Evolutionary conservation across 1,140 invertebrate genomes (phyloP).

Genomic region (Melanaphis sacchari): DNA sequence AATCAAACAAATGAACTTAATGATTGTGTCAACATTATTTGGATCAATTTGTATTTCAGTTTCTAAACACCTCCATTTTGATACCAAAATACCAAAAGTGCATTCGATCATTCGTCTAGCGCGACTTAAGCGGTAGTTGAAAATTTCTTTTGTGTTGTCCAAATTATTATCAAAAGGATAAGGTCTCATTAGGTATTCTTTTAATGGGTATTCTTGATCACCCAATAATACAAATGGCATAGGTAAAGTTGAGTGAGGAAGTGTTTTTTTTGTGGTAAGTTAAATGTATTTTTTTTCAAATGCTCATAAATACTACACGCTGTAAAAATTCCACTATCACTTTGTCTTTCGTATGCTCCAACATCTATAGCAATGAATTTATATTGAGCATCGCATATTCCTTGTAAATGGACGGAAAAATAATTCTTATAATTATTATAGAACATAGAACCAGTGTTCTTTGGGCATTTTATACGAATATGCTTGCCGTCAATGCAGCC

Average conservation of each 20-base stretch:
- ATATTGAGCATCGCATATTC: slow-evolving; percentile 44
- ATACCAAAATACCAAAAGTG: slow-evolving; percentile 1
- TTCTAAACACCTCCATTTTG: neutral
- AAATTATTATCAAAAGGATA: neutral
- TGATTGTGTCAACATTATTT: neutral
- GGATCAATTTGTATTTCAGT: neutral
- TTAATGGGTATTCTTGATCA: neutral
- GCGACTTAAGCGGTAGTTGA: neutral
- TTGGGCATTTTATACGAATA: neutral
- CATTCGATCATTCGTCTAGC: neutral
- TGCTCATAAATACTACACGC: slow-evolving; percentile 51
- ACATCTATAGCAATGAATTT: slow-evolving; percentile 32
- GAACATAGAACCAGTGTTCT: too few relatives aligned
- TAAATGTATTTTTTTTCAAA: neutral
- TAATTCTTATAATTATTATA: neutral
- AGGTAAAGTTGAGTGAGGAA: neutral
- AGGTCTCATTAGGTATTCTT: neutral
- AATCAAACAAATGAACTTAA: neutral
- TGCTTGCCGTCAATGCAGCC: slow-evolving; percentile 63
- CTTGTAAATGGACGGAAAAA: slow-evolving; percentile 64
- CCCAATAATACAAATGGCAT: neutral
- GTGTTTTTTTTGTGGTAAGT: neutral
- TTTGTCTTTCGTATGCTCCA: slow-evolving; percentile 19
- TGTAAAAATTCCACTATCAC: slow-evolving; percentile 16
- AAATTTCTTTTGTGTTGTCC: neutral